Base-by-base conservation (phyloP, 2,888 invertebrate species). In the Bellardia bayeri region DNA sequence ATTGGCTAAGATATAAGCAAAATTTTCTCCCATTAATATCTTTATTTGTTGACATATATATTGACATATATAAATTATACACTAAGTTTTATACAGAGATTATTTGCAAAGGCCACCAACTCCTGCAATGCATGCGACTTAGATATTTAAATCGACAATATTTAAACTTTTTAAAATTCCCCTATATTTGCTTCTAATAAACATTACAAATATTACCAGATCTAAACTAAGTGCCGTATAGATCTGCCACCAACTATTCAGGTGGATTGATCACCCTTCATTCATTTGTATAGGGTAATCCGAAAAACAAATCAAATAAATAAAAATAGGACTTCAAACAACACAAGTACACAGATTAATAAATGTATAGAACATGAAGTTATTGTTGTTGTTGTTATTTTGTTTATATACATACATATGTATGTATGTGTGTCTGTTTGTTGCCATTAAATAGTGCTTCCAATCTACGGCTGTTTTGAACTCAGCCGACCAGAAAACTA, bases 401-500 rank as follows among this genome's bases (percentile, higher is more conserved):
- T 40, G 74, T 45, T 45, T 58, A 9, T 69, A 13, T 51, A 51
- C n/a, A n/a, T n/a, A n/a, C 7, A n/a, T 74, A 11, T 51, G 72
- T 78, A 33, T 33, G 40, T 61, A 54, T 37, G 33, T 76, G 40
- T 75, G 30, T 69, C 40, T 61, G 54, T 68, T 76, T 76, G 69
- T 71, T 83, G 76, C 69, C 61, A 71, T 83, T 74, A 68, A 71
- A 69, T 75, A 85, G 66, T 82, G 82, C 87, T 79, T 85, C 78
- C 69, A 87, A 64, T 82, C 69, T 82, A 85, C 37, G 87, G 82
- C 72, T 84, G 80, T 91, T 92, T 92, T 92, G 92, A 92, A 92
- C 90, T 92, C 91, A 90, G 90, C 92, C 92, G 92, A 92, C 92
- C 91, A 92, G 91, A 91, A 91, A 92, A 92, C 91, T 91, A 91